phyloP scores from a whole-genome alignment of 2,888 invertebrate species.

The Synanthedon vespiformis region DNA sequence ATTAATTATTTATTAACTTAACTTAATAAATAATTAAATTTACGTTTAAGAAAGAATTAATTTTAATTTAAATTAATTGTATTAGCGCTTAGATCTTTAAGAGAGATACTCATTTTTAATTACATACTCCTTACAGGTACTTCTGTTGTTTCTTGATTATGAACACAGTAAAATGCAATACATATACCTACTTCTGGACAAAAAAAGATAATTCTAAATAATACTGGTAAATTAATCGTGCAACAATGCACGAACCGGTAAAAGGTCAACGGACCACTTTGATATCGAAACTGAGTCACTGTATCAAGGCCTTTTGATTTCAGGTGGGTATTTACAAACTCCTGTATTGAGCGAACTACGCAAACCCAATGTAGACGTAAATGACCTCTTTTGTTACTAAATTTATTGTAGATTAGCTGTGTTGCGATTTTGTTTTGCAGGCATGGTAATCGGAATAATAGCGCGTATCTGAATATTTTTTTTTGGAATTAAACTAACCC shows the following conservation, averaged over 20 bases:
- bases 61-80: not conserved
- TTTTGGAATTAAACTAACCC: too few relatives aligned
- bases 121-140: not conserved
- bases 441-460: too few relatives aligned
- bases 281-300: conserved; percentile 66
- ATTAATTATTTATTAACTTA: too few relatives aligned
- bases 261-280: conserved; percentile 62
- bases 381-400: too few relatives aligned
- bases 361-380: too few relatives aligned
- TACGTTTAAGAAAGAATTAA: not conserved
- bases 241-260: conserved; percentile 43
- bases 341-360: not conserved
- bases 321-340: conserved; percentile 30
- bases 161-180: not conserved
- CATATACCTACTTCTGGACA: not conserved
- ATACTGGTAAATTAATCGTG: conserved; percentile 27
- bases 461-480: too few relatives aligned
- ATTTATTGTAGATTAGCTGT: too few relatives aligned
- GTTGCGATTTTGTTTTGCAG: too few relatives aligned
- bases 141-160: too few relatives aligned
- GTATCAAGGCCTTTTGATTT: conserved; percentile 58
- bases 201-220: not conserved
- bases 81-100: not conserved
- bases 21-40: too few relatives aligned
- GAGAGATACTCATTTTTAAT: not conserved